Conservation (phyloP, 1,140 invertebrate species). For the Amphibalanus amphitrite region DNA sequence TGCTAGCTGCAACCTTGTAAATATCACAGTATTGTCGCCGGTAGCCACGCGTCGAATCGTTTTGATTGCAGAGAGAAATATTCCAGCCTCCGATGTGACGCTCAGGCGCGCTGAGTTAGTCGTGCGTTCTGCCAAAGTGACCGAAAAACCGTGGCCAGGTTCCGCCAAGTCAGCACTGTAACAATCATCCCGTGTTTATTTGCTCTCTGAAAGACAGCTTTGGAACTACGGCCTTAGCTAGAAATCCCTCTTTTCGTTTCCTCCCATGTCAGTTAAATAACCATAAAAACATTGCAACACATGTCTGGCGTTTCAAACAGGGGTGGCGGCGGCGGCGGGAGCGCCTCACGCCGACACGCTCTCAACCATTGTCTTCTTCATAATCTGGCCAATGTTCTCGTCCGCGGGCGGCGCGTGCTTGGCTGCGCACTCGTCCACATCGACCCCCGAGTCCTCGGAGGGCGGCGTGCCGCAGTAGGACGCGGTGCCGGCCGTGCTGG, state of each 20-base stretch:
- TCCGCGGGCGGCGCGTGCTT: background rate
- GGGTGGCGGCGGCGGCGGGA: no score
- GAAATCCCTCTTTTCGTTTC: background rate
- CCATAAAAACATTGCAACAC: slow-evolving; percentile 1
- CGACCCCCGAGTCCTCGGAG: background rate
- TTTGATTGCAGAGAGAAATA: background rate
- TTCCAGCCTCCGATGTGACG: background rate
- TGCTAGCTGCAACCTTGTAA: background rate
- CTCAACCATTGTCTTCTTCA: slow-evolving; percentile 3
- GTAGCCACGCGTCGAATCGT: background rate
- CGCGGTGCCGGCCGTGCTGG: background rate
- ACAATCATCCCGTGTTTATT: slow-evolving; percentile 1
- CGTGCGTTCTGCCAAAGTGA: background rate
- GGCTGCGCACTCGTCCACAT: background rate
- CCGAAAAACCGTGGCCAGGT: background rate
- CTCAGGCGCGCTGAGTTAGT: no score
- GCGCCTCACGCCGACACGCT: background rate
- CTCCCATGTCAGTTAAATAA: background rate
- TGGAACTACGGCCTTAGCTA: background rate
- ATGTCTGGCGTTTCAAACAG: background rate
- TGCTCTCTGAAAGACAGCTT: slow-evolving; percentile 1
- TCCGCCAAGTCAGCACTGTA: background rate
- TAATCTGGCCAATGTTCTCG: background rate
- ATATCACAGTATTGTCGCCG: background rate
- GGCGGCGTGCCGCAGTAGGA: background rate